A percentile compares a stretch with the other conserved stretches of the same genome.
phyloP scores from a whole-genome alignment of 2,797 vertebrate species.

The Lepus townsendii region DNA sequence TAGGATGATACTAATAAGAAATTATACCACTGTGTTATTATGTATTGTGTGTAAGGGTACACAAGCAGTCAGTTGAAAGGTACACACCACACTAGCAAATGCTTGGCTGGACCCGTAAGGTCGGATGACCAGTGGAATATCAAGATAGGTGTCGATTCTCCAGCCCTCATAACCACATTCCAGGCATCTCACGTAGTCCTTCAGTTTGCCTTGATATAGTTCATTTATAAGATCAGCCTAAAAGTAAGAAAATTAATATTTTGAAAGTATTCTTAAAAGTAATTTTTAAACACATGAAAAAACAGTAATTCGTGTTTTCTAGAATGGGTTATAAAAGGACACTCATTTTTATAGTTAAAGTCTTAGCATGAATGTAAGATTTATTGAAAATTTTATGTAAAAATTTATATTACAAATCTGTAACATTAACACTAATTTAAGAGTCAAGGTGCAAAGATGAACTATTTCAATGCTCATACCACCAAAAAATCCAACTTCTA shows the following conservation, averaged over 20 bases:
- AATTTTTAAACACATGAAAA: slow-evolving; percentile 57
- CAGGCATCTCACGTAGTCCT: slow-evolving; percentile 98
- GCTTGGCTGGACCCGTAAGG: slow-evolving; percentile 99
- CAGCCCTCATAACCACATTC: slow-evolving; percentile 99
- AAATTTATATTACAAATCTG: not conserved
- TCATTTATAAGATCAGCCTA: slow-evolving; percentile 99
- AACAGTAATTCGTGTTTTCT: slow-evolving; percentile 3
- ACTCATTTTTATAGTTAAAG: slow-evolving; percentile 34
- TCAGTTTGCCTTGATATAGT: slow-evolving; percentile 99
- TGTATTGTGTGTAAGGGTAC: slow-evolving; percentile 88
- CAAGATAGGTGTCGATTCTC: slow-evolving; percentile 98
- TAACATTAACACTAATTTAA: slow-evolving; percentile 45
- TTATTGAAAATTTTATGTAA: slow-evolving; percentile 43
- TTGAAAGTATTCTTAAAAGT: slow-evolving; percentile 50
- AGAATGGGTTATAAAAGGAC: slow-evolving; percentile 42
- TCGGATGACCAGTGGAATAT: slow-evolving; percentile 99
- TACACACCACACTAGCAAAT: slow-evolving; percentile 98
- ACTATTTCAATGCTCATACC: slow-evolving; percentile 56
- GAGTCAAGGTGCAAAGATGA: slow-evolving; percentile 44
- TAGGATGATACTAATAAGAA: slow-evolving; percentile 89
- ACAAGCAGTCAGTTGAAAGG: slow-evolving; percentile 89
- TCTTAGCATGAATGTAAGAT: slow-evolving; percentile 39
- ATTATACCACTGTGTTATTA: slow-evolving; percentile 88
- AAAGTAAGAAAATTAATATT: slow-evolving; percentile 80
- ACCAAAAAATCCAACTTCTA: slow-evolving; percentile 46